Base-by-base conservation (phyloP, 2,888 invertebrate species). In the Perithous albicinctus region DNA sequence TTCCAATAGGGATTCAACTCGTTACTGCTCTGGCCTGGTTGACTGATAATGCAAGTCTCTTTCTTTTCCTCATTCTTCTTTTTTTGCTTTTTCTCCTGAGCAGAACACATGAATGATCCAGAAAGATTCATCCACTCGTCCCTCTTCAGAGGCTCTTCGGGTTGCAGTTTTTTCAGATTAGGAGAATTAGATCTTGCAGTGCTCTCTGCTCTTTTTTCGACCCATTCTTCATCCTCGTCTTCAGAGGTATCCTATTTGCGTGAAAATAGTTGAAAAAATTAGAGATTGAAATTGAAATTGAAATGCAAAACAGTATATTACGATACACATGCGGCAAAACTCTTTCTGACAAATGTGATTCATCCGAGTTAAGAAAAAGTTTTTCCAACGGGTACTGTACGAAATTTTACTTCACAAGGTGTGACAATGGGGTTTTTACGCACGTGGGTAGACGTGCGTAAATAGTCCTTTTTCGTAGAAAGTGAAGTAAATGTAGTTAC, bases 1-100 rank as follows among this genome's bases (percentile, higher is more conserved):
- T 96, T 98, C 98, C 98, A 98, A 90, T 97, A 97, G 0, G 98
- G 98, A 94, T 99, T 99, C 72, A 98, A 93, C 93, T 99, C 98
- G 88, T 96, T 94, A 0, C 93, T 93, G 91, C 96, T 96, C 83
- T 95, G 95, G 0, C 96, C 95, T 15, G 97, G 96, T 93, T 94
- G 84, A 91, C 95, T 94, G 87, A 96, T 96, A 48, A 94, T 93
- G 88, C 95, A 94, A 74, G 94, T 94, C 86, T 94, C 94, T 78
- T 94, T 92, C 85, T 93, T 93, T 75, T 94, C 93, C 64, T 94
- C 93, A 64, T 93, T 93, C 64, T 93, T 91, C 20, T 90, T 88
- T 20, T 94, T 93, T 56, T 81, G 80, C 85, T 93, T 94, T 69
- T 92, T 87, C 66, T 93, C 93, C 64, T 80, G 73, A 0, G 91